These are phyloP conservation scores for Tribolium freemani DNA, from an alignment of 2,888 invertebrate species.

Conservation along the genomic window DNA sequence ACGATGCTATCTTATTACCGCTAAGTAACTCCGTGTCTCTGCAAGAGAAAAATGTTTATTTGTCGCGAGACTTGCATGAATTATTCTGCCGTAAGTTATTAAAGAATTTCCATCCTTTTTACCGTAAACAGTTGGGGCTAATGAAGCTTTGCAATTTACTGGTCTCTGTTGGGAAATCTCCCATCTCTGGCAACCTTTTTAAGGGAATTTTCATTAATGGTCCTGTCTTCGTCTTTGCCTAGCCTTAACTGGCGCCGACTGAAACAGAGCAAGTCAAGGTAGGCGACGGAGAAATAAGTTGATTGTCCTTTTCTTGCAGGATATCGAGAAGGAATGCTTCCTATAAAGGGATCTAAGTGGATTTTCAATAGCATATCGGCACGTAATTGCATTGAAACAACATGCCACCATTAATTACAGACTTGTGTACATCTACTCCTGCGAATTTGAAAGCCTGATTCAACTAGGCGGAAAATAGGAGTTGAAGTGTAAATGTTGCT, in stretches of 20 bases:
- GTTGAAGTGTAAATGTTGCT: background rate
- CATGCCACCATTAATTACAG: constrained; percentile 54
- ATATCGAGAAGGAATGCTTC: constrained; percentile 35
- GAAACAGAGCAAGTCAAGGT: constrained; percentile 18
- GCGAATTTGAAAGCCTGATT: constrained; percentile 12
- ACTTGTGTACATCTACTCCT: constrained; percentile 27
- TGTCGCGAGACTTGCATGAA: background rate
- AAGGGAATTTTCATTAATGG: constrained; percentile 51
- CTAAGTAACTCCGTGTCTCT: constrained; percentile 7
- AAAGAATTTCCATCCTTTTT: constrained; percentile 39
- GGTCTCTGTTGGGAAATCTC: constrained; percentile 48
- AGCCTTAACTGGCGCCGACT: background rate
- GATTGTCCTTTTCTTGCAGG: constrained; percentile 9
- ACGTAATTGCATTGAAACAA: constrained; percentile 54
- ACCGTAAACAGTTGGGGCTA: constrained; percentile 47
- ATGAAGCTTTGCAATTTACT: constrained; percentile 52
- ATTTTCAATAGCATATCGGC: constrained; percentile 54
- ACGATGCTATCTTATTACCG: constrained; percentile 48
- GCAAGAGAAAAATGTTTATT: background rate
- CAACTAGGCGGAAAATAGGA: constrained; percentile 26
- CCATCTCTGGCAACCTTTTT: constrained; percentile 36
- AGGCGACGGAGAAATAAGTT: constrained; percentile 19
- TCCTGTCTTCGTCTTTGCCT: constrained; percentile 12
- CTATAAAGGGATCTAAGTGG: constrained; percentile 48
- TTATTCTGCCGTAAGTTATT: constrained; percentile 26